Conservation (phyloP, 2,113 vertebrate genomes). For the Thermophis baileyi region DNA sequence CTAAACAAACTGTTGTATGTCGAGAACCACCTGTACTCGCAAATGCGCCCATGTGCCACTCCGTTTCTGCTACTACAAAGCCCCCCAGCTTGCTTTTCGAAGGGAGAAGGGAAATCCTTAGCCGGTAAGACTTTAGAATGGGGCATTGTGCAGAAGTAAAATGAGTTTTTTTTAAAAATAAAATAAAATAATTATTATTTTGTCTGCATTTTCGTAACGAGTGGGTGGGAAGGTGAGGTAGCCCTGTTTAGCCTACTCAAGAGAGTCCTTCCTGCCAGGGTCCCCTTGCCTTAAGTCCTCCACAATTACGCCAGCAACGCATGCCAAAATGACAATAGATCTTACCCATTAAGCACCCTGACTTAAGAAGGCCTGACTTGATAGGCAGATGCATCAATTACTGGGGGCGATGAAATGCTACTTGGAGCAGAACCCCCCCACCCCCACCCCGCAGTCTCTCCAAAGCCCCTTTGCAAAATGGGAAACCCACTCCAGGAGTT, state of each 20-base stretch:
- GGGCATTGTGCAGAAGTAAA: background rate
- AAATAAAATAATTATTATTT: background rate
- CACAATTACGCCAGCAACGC: background rate
- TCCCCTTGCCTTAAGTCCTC: background rate
- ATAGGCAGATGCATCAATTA: conserved; percentile 22
- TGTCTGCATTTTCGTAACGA: background rate
- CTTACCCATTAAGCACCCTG: background rate
- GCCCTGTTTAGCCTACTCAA: background rate
- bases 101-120: background rate
- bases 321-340: conserved; percentile 7
- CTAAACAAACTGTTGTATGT: no score
- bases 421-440: conserved; percentile 11
- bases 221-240: background rate
- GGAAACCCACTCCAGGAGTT: conserved; percentile 3
- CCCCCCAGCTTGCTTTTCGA: background rate
- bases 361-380: conserved; percentile 3
- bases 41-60: background rate
- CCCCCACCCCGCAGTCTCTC: background rate
- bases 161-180: background rate
- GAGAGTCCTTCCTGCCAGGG: background rate
- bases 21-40: no score
- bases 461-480: conserved; percentile 17
- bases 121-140: background rate
- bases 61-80: background rate
- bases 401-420: background rate